Percentiles rank a stretch among this genome's conserved stretches.
Evolutionary conservation across 2,888 invertebrate species (phyloP).

Genomic region (Nineta flava): DNA sequence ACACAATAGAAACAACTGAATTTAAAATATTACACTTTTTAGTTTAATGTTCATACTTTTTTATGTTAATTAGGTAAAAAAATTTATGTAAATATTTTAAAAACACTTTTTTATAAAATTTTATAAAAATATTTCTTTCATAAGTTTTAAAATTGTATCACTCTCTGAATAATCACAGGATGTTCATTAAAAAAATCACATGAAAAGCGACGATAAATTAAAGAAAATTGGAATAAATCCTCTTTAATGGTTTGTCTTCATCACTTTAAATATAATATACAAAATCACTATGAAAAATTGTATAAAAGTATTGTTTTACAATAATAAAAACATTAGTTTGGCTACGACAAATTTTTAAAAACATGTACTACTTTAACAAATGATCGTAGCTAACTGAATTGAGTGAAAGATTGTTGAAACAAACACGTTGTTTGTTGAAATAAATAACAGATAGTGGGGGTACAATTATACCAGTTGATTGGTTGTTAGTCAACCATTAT

Average conservation of each 20-base stretch:
- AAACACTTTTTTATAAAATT: not conserved
- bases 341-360: conserved; percentile 4
- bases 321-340: not conserved
- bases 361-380: not conserved
- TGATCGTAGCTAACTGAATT: conserved; percentile 6
- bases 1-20: not conserved
- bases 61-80: too few relatives aligned
- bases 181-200: not conserved
- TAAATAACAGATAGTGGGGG: not conserved
- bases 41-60: too few relatives aligned
- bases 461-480: conserved; percentile 11
- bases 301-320: not conserved
- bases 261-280: not conserved
- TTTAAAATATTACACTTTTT: too few relatives aligned
- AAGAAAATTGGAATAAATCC: not conserved
- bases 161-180: not conserved
- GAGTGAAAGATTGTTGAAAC: not conserved
- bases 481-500: conserved; percentile 18
- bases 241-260: not conserved
- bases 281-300: too few relatives aligned
- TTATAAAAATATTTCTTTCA: not conserved
- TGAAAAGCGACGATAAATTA: not conserved
- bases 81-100: not conserved
- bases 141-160: not conserved
- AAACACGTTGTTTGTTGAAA: conserved; percentile 7